Evolutionary conservation across 1,140 invertebrate genomes (phyloP), one percentile per base, ranked within the genome.

Genomic region (Olivierus martensii): DNA sequence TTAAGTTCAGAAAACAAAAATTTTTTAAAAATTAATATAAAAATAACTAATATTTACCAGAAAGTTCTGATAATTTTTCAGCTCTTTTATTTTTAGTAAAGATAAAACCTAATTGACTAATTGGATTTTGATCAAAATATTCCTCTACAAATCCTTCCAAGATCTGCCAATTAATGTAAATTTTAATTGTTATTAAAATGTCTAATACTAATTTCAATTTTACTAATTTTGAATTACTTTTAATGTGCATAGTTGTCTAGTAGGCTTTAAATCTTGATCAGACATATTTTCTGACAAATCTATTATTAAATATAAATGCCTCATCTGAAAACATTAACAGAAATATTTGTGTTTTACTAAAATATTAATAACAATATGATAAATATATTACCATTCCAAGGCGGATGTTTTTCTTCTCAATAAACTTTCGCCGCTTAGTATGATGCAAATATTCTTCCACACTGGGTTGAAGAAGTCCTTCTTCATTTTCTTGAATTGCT

Each of bases 41-140:
- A 36, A 28, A 19, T 4, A 43, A 46, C 44, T 35, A 28, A 45
- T 1, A 28, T 44, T 54, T 61, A 62, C 91, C 91, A 59, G 85
- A 83, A 35, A 97, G 72, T 58, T 94, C 88, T 51, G 84, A 83
- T 5, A 94, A 66, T 73, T 86, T 91, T 66, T 98, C 92, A 15
- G 91, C 88, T 62, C 90, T 75, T 71, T 96, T 97, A 63, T 95
- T 94, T 62, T 83, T 83, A 51, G 92, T 87, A 12, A 81, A 71
- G 60, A 99, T 86, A 45, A 98, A 74, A 18, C 93, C 94, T 42
- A 99, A 70, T 70, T 99, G 95, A 69, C 90, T 93, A 46, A 99
- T 91, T 38, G 95, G 95, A 73, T 98, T 99, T 72, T 96, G 89
- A 70, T 98, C 92, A 71, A 98, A 95, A 67, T 87, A 98, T 71